phyloP scores from a whole-genome alignment of 1,140 invertebrate genomes.

The Drosophila gunungcola region DNA sequence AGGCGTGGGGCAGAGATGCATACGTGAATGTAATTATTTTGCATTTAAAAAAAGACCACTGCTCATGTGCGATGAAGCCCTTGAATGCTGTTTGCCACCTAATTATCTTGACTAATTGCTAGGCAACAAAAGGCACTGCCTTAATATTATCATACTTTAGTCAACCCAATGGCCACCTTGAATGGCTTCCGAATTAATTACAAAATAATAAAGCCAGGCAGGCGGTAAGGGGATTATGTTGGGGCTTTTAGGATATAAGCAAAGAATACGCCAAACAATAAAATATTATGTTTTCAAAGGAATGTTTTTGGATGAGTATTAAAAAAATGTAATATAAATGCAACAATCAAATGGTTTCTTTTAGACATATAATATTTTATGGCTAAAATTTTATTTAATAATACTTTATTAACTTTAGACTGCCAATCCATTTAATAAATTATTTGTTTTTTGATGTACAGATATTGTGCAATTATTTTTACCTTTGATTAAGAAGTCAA shows the following conservation, averaged over 20 bases:
- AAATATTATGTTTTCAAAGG: neutral
- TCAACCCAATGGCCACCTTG: slow-evolving; percentile 7
- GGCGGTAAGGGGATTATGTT: neutral
- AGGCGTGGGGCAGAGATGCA: slow-evolving; percentile 10
- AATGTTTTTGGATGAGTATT: too few species aligned
- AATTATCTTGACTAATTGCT: slow-evolving; percentile 57
- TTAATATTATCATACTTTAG: slow-evolving; percentile 17
- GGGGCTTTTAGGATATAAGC: neutral
- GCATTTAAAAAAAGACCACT: slow-evolving; percentile 55
- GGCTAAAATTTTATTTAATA: too few species aligned
- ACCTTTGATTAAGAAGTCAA: too few species aligned
- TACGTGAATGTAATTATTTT: slow-evolving; percentile 63
- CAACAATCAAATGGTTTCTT: too few species aligned
- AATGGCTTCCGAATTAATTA: neutral
- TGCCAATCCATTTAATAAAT: too few species aligned
- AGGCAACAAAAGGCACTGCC: slow-evolving; percentile 19
- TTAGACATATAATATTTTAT: too few species aligned
- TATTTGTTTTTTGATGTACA: too few species aligned
- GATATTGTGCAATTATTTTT: too few species aligned
- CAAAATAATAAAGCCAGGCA: neutral
- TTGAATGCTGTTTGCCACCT: slow-evolving; percentile 52
- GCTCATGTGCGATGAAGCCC: slow-evolving; percentile 9
- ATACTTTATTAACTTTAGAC: too few species aligned
- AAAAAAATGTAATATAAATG: neutral
- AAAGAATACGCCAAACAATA: neutral